Evolutionary conservation across 1,140 invertebrate genomes (phyloP), one percentile per base, ranked within the genome.

Genomic region (Drosophila malerkotliana): DNA sequence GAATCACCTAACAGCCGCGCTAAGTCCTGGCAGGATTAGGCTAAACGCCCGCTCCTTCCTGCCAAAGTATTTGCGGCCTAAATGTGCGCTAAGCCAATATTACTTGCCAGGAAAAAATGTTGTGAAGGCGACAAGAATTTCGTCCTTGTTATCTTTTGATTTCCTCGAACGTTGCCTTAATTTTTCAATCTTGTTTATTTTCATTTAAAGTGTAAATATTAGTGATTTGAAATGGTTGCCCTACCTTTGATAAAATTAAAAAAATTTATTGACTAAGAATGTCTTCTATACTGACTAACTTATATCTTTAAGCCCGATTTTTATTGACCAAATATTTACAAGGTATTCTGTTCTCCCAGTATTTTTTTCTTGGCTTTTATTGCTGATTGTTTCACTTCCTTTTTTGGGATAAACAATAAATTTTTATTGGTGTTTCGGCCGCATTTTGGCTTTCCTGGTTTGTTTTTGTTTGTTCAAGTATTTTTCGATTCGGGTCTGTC

Each of bases 321-420:
- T 30, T 39, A 6, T 53, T 49, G 5, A 41, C 54, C 8, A 7
- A 41, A 6, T 34, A 41, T 30, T 51, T 24, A 4, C 53, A 64
- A 48, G 66, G 55, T 60, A 60, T 48, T 8, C 10, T 0, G 7
- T 32, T n/a, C 57, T 48, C 45, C 5, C 9, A 24, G 12, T 55
- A 21, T n/a, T 37, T 59, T 67, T 79, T 64, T 81, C 41, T 18
- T 69, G 44, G 56, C 58, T 81, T 87, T 87, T 87, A 87, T 87
- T 79, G 82, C 82, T 81, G 82, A 87, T 87, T 87, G 82, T 87
- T 87, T 87, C 75, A 75, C 74, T 87, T 81, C 59, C 32, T 37
- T 79, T 75, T 76, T 61, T 49, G 80, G 78, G 82, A 87, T 81
- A 87, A 81, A 81, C 82, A 85, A 87, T 87, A 85, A 87, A 87